Conservation (phyloP, 1,140 invertebrate genomes). For the Pararge aegeria region DNA sequence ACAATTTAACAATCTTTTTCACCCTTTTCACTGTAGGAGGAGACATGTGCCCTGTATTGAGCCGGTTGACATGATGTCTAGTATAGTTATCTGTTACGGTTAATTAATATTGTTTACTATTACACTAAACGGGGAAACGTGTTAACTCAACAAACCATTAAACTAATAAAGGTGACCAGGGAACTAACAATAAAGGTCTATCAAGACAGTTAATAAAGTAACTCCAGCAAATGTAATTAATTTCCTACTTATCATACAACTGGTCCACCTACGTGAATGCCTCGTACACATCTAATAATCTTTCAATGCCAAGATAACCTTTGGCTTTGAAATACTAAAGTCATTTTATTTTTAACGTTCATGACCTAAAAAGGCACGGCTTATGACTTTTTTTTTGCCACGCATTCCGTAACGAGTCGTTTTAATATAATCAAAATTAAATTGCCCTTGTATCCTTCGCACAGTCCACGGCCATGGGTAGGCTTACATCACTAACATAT, state of each 20-base stretch:
- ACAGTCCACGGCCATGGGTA: neutral
- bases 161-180: neutral
- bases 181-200: neutral
- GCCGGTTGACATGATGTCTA: too few relatives aligned
- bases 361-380: conserved; percentile 20
- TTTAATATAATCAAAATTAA: conserved; percentile 8
- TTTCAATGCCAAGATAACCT: conserved; percentile 38
- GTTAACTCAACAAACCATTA: neutral
- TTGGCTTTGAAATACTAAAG: conserved; percentile 19
- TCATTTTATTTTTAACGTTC: conserved; percentile 25
- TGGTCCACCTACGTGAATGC: conserved; percentile 28
- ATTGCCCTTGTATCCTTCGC: conserved; percentile 9
- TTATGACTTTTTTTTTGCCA: conserved; percentile 10
- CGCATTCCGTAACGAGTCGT: neutral
- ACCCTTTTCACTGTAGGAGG: too few relatives aligned
- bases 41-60: too few relatives aligned
- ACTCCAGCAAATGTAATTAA: conserved; percentile 18
- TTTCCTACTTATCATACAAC: conserved; percentile 22
- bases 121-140: neutral
- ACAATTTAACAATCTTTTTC: too few relatives aligned
- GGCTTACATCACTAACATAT: neutral
- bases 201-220: neutral
- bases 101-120: neutral
- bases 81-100: too few relatives aligned
- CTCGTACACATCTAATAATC: conserved; percentile 24